Conservation (phyloP, 2,797 vertebrate species). For the Rhadinocentrus ornatus region DNA sequence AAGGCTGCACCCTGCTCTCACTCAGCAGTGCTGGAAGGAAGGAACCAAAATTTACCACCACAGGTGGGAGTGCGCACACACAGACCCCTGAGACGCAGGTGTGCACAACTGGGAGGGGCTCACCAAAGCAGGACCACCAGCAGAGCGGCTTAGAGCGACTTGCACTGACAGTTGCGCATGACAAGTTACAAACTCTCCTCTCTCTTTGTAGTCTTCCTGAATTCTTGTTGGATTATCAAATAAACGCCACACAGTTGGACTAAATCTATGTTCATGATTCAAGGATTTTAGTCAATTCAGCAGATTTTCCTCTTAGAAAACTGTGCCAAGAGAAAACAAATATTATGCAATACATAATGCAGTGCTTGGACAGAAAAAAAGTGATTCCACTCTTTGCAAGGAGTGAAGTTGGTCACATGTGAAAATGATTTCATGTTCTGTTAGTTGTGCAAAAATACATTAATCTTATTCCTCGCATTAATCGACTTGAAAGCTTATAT, state of each 20-base stretch:
- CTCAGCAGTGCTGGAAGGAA: slow-evolving; percentile 72
- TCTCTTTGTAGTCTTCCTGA: neutral
- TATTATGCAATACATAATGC: neutral
- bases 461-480: slow-evolving; percentile 16
- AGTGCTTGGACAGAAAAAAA: neutral
- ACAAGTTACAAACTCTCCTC: slow-evolving; percentile 8
- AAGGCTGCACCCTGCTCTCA: slow-evolving; percentile 73
- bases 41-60: slow-evolving; percentile 71
- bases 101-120: slow-evolving; percentile 55
- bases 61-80: slow-evolving; percentile 47
- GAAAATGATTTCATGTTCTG: slow-evolving; percentile 34
- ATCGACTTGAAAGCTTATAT: slow-evolving; percentile 42
- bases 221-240: slow-evolving; percentile 5
- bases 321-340: neutral
- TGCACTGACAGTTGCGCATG: slow-evolving; percentile 25
- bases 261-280: neutral
- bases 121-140: slow-evolving; percentile 55
- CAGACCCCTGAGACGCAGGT: slow-evolving; percentile 56
- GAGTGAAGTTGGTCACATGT: slow-evolving; percentile 11
- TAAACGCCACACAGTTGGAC: neutral
- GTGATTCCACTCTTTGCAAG: slow-evolving; percentile 11
- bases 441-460: slow-evolving; percentile 31
- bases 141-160: slow-evolving; percentile 50
- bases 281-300: neutral
- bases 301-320: neutral